Conservation (phyloP, 92 coral and sea anemone species). For the Scolanthus callimorphus region DNA sequence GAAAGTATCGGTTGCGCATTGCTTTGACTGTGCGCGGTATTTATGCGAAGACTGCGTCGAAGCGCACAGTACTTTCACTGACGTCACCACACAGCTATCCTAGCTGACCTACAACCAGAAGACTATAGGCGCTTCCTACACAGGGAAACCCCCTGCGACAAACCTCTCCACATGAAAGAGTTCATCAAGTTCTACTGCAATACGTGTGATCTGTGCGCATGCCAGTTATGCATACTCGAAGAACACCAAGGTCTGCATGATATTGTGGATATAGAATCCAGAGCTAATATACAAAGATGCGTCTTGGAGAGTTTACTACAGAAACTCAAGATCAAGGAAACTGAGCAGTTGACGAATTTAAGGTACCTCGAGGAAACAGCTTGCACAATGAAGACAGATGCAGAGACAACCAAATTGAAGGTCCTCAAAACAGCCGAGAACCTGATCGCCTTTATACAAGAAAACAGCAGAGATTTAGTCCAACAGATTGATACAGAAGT, state of each 20-base stretch:
- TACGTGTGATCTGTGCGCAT: constrained; percentile 5
- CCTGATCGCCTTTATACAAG: neutral
- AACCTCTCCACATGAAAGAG: constrained; percentile 2
- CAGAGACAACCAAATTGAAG: neutral
- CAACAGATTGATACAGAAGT: neutral
- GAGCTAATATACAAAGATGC: neutral
- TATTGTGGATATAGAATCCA: neutral
- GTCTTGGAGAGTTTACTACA: neutral
- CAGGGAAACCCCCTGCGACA: neutral
- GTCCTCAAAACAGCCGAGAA: neutral
- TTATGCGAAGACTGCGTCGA: neutral
- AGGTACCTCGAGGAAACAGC: neutral
- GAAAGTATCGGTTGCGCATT: neutral
- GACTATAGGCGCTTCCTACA: neutral
- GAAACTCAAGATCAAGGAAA: neutral
- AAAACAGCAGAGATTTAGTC: neutral
- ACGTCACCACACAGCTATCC: neutral
- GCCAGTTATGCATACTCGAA: constrained; percentile 1
- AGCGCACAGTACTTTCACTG: neutral
- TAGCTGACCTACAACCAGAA: neutral
- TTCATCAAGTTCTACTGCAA: constrained; percentile 2
- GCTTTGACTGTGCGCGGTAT: neutral
- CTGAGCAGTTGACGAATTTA: neutral
- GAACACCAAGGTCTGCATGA: constrained; percentile 6
- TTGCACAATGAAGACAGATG: neutral